Evolutionary conservation across 2,113 vertebrate genomes (phyloP), one percentile per base, ranked within the genome.

Genomic region (Daubentonia madagascariensis): DNA sequence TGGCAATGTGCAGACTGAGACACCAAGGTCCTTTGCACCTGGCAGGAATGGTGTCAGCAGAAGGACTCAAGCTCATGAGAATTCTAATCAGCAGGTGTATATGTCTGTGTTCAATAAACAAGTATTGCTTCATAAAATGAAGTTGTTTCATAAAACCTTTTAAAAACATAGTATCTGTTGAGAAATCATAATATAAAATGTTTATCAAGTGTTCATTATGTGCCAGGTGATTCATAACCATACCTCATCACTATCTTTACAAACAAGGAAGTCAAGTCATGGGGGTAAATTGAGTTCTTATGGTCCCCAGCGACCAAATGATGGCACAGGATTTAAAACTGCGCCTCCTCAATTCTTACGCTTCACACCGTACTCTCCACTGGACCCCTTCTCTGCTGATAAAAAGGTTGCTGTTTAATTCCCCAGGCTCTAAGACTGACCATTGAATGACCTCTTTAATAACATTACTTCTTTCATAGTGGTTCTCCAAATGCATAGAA

Each of bases 81-180:
- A 92, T 79, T 57, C 86, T 84, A 57, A 88, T 28, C 22, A 7
- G 18, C 86, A 96, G 48, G 17, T 48, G 40, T 65, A 28, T 37
- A 45, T 83, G 78, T 84, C 80, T 91, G 94, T 91, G 52, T 85
- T 93, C 72, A 93, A 96, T 61, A 95, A 92, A 92, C 87, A 92
- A 88, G 97, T 85, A 80, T 18, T 79, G 65, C n/a, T 95, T 95
- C 81, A 76, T 85, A 94, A 92, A 95, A 75, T 83, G 25, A 94
- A 95, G 57, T 40, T 65, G 54, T 79, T 91, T 95, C 40, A 23
- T 67, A 52, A 91, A 87, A 70, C 40, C 40, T 80, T 92, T 78
- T 88, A 30, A 80, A 88, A 91, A 91, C 18, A 59, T 57, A 79
- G 11, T 63, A 73, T 95, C 86, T 52, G 37, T 40, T 92, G 54